Evolutionary conservation across 1,140 invertebrate genomes (phyloP), one percentile per base, ranked within the genome.

Genomic region (Drosophila kohkoa): DNA sequence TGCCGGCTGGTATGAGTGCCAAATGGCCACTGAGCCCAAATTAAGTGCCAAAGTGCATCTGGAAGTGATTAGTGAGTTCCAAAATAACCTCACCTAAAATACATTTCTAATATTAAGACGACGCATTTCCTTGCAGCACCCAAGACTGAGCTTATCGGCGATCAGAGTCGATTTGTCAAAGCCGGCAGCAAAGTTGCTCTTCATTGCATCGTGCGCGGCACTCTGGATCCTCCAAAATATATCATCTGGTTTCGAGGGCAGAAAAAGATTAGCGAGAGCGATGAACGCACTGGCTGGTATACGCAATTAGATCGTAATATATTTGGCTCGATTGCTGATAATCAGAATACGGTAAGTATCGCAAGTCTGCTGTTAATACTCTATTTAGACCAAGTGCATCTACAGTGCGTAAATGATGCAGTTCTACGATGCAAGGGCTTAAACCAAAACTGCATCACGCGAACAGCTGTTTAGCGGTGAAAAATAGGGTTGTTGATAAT

Each of bases 1-100:
- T 90, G 94, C 94, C 5, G 96, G 96, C 7, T 92, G 94, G 75
- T 96, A 96, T 90, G 96, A 96, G 88, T 96, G 96, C 77, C 95
- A 96, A 93, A 94, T 96, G 70, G 95, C 95, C 75, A 96, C 95
- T 0, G 95, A 95, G 82, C 95, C 95, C 30, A 95, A 96, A 90
- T 93, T 95, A 79, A 95, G 95, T 89, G 94, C 95, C 77, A 94
- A 95, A 82, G 94, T 96, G 79, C 93, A 94, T 68, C 93, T 96
- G 45, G 94, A 95, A 73, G 94, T 96, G 64, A 94, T 96, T 62
- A 95, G 95, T 96, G 93, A 95, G 95, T 92, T 48, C n/a, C 0
- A 10, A 25, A 25, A 25, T 25, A 25, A 25, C 20, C 20, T 25
- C 20, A 4, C 20, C 20, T n/a, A 16, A 16, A 25, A 11, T 8